These are phyloP conservation scores for Macrotis lagotis DNA, from an alignment of 2,113 vertebrate species.

Conservation along the genomic window DNA sequence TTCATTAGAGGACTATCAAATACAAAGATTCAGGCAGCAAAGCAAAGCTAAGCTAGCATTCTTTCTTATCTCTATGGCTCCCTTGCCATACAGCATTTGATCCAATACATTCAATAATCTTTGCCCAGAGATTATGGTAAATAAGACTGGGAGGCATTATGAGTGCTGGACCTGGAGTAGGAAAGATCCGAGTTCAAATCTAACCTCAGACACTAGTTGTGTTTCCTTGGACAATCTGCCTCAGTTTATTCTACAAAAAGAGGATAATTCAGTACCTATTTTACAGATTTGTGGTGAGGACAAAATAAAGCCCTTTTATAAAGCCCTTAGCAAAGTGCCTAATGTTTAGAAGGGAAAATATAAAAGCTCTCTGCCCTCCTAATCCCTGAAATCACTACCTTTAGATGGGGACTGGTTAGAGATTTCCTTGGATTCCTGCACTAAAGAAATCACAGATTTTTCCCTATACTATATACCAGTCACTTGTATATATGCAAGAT, in stretches of 20 bases:
- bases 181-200: background rate
- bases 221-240: background rate
- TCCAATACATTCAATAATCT: background rate
- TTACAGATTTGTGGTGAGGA: background rate
- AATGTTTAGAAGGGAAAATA: background rate
- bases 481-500: background rate
- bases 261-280: background rate
- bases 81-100: background rate
- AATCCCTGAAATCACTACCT: background rate
- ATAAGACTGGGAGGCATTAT: background rate
- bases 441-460: background rate
- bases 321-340: background rate
- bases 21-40: background rate
- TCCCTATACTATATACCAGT: background rate
- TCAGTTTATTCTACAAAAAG: background rate
- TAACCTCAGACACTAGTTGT: background rate
- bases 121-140: background rate
- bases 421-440: no score
- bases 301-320: background rate
- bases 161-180: background rate
- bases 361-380: background rate
- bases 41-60: no score
- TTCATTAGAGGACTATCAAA: background rate
- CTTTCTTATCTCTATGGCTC: background rate
- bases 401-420: no score